Conservation (phyloP, 2,113 vertebrate species). For the Tragelaphus strepsiceros region DNA sequence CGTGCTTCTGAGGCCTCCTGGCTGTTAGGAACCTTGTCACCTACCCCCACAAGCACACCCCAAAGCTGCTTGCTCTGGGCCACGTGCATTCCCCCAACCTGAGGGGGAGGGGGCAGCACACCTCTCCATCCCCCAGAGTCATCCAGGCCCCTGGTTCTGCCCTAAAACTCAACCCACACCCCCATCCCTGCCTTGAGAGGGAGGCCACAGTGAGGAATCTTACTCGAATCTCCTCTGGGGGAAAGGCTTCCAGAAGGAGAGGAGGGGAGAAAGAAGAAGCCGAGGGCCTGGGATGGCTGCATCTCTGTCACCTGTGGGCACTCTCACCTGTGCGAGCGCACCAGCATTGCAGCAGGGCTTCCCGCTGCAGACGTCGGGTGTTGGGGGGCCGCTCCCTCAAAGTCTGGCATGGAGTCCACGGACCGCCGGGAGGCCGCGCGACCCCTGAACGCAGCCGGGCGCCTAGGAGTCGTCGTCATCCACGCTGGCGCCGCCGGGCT, state of each 20-base stretch:
- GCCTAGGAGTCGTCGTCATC: slow-evolving; percentile 55
- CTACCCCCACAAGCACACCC: not conserved
- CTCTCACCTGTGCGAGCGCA: not conserved
- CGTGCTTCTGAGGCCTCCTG: not conserved
- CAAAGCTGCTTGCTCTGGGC: not conserved
- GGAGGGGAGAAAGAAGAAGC: not conserved
- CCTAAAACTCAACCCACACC: not conserved
- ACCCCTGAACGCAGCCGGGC: not conserved
- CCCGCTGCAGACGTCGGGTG: accelerated
- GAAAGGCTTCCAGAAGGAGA: not conserved
- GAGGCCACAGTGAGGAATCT: not conserved
- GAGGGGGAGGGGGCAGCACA: not conserved
- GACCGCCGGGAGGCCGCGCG: accelerated
- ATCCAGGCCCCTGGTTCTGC: not conserved
- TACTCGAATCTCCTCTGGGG: not conserved
- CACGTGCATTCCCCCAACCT: not conserved
- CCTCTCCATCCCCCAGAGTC: not conserved
- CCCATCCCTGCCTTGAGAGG: not conserved
- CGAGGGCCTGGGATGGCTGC: accelerated
- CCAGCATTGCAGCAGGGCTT: too few relatives aligned
- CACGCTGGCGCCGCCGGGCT: slow-evolving; percentile 79
- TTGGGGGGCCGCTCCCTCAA: not conserved
- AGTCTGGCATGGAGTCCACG: not conserved
- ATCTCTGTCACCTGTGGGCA: not conserved
- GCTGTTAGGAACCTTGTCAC: not conserved